Evolutionary conservation across 1,140 invertebrate genomes (phyloP), one percentile per base, ranked within the genome.

Genomic region (Elymnias hypermnestra): DNA sequence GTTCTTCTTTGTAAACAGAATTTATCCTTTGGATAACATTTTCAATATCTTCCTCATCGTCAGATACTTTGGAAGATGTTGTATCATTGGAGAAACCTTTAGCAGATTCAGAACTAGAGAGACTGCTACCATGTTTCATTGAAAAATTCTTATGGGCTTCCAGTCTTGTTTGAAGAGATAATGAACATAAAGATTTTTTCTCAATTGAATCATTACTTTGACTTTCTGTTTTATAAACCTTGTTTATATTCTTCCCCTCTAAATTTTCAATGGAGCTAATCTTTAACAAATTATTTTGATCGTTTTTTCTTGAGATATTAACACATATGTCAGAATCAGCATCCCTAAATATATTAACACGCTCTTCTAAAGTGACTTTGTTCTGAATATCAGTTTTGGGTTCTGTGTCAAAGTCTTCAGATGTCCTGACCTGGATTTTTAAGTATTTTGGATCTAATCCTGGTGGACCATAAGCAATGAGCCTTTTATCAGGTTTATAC

Each of bases 381-480:
- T 3, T 15, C 15, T 15, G n/a, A 3, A 2, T n/a, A 8, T 36
- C 17, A 5, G 25, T 12, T 7, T 18, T n/a, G 9, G 2, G 2
- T 18, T 42, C 29, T 33, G 22, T 17, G 0, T 33, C 18, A 9
- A 5, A 15, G 13, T 15, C 29, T 7, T 10, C 10, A 15, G 15
- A 2, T 4, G 14, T 33, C 5, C 14, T 15, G 2, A 1, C 0
- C 7, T 33, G 12, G 6, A 41, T 31, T 37, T 51, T 45, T 19
- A 59, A 54, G 2, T 39, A 29, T 5, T 7, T 19, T 0, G 22
- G 47, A 26, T 56, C 18, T 2, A 66, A 21, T 1, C 52, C 71
- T n/a, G 71, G 65, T n/a, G 71, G 71, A 28, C 68, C 63, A 25
- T 46, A 70, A 0, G 49, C 53, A 7, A 73, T 17, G 5, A 37